These are phyloP conservation scores for Coturnix japonica DNA, from an alignment of 2,113 vertebrate genomes.

Conservation along the genomic window DNA sequence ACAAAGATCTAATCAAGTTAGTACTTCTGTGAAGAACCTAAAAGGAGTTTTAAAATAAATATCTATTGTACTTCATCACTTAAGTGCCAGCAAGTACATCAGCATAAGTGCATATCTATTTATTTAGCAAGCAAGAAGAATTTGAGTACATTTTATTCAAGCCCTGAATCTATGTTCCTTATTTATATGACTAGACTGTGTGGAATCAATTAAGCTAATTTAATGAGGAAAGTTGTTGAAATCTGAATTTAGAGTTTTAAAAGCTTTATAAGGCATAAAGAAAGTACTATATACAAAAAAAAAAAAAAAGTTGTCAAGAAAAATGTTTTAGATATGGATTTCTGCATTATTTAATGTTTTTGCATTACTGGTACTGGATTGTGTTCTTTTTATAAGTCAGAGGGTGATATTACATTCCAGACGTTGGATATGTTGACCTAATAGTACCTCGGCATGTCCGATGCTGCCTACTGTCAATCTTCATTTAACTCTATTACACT, in stretches of 20 bases:
- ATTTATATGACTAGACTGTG: background rate
- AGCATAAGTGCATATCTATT: background rate
- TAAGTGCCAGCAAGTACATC: background rate
- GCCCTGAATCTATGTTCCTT: background rate
- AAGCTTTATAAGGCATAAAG: background rate
- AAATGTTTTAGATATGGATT: background rate
- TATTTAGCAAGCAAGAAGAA: background rate
- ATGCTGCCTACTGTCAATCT: constrained; percentile 30
- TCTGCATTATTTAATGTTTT: background rate
- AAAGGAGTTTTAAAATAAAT: background rate
- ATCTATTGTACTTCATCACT: background rate
- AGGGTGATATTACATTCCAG: background rate
- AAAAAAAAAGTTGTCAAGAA: background rate
- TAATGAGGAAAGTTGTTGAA: background rate
- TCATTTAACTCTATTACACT: constrained; percentile 41
- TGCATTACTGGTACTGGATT: background rate
- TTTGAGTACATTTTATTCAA: background rate
- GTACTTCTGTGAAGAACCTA: background rate
- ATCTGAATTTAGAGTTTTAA: background rate
- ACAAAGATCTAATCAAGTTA: background rate
- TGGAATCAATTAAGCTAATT: background rate
- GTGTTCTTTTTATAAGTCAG: background rate
- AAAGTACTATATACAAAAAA: background rate
- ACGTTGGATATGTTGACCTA: background rate
- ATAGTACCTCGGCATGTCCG: background rate